Conservation (phyloP, 92 coral and sea anemone genomes). For the Epizoanthus rinbou region DNA sequence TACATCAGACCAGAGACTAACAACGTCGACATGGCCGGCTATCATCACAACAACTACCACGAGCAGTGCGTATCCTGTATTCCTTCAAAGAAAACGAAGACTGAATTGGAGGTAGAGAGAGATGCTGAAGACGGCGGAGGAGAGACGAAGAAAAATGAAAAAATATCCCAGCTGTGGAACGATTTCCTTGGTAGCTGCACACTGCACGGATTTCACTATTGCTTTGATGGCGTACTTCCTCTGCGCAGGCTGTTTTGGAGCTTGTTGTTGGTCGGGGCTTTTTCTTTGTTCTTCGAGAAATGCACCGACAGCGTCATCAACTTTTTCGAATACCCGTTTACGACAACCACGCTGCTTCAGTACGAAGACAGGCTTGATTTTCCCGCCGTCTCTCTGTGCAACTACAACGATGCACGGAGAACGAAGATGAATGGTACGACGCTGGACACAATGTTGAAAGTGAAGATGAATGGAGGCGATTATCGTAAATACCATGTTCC, state of each 20-base stretch:
- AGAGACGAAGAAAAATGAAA: constrained; percentile 58
- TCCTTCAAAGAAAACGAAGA: constrained; percentile 65
- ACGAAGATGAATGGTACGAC: constrained; percentile 81
- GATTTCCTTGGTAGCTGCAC: constrained; percentile 76
- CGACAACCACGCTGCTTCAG: constrained; percentile 79
- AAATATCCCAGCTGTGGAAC: constrained; percentile 73
- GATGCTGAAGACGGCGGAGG: constrained; percentile 64
- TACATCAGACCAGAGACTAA: constrained; percentile 82
- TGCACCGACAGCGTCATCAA: constrained; percentile 75
- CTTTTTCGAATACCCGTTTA: constrained; percentile 81
- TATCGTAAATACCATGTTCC: constrained; percentile 29
- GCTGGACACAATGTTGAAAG: constrained; percentile 48
- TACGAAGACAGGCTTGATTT: constrained; percentile 72
- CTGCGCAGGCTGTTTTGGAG: constrained; percentile 76
- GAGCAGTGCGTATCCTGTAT: constrained; percentile 33
- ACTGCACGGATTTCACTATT: constrained; percentile 84
- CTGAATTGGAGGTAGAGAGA: constrained; percentile 67
- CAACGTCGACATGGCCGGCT: constrained; percentile 59
- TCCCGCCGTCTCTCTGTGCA: constrained; percentile 82
- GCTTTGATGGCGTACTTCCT: constrained; percentile 84
- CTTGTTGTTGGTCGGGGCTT: constrained; percentile 72
- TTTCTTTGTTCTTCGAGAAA: constrained; percentile 81
- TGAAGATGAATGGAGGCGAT: constrained; percentile 49
- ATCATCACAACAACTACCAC: constrained; percentile 58
- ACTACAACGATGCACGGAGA: constrained; percentile 81